Evolutionary conservation across 2,113 vertebrate species (phyloP).

Genomic region (Sinocyclocheilus maitianheensis): DNA sequence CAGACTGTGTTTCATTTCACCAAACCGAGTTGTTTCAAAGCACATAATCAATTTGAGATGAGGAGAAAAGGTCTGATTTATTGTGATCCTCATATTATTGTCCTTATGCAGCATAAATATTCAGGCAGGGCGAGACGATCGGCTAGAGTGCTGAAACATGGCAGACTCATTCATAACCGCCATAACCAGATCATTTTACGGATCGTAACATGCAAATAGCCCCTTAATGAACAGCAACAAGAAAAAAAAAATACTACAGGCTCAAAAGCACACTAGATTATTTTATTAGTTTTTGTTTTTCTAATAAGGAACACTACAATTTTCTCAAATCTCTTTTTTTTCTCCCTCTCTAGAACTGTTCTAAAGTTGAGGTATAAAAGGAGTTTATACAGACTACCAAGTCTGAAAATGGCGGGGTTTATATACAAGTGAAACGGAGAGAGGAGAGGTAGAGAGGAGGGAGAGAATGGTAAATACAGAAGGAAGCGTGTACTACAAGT

Average conservation of each 20-base stretch:
- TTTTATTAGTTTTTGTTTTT: constrained; percentile 79
- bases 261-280: constrained; percentile 80
- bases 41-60: constrained; percentile 11
- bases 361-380: constrained; percentile 88
- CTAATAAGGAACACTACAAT: constrained; percentile 85
- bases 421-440: constrained; percentile 81
- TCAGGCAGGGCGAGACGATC: neutral
- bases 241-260: constrained; percentile 35
- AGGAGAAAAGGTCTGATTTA: constrained; percentile 31
- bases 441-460: constrained; percentile 75
- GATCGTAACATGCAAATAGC: constrained; percentile 50
- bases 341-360: constrained; percentile 83
- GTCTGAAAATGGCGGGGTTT: constrained; percentile 81
- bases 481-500: constrained; percentile 75
- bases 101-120: constrained; percentile 28
- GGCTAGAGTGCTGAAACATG: neutral
- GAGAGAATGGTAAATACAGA: constrained; percentile 73
- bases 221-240: constrained; percentile 51
- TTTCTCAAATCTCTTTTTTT: constrained; percentile 80
- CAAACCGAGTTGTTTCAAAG: neutral
- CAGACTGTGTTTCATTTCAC: constrained; percentile 7
- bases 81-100: constrained; percentile 28
- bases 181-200: neutral
- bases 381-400: constrained; percentile 79
- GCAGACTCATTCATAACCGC: constrained; percentile 22